phyloP scores from a whole-genome alignment of 2,797 vertebrate genomes.

The Neosilurus mollespiculum region DNA sequence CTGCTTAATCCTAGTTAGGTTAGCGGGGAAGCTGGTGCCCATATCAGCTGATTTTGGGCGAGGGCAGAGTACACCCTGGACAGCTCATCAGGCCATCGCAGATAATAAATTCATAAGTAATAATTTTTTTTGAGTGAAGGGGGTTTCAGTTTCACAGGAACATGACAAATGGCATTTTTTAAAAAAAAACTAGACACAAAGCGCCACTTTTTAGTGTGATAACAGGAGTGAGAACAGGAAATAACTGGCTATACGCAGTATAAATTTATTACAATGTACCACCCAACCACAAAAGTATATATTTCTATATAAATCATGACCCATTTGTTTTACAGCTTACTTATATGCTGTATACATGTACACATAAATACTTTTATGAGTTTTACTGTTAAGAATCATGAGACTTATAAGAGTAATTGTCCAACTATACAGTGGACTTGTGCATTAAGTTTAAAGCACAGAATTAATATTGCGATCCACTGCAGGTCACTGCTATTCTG shows the following conservation, averaged over 20 bases:
- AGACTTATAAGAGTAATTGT: not conserved
- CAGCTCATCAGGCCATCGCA: too few relatives aligned
- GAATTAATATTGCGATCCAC: not conserved
- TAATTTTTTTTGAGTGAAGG: not conserved
- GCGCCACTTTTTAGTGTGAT: not conserved
- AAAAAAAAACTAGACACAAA: not conserved
- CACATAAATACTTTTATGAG: slow-evolving; percentile 1
- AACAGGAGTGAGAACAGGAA: not conserved
- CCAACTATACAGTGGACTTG: not conserved
- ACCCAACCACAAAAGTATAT: too few relatives aligned
- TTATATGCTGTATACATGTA: not conserved
- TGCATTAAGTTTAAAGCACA: not conserved
- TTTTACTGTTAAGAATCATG: slow-evolving; percentile 1
- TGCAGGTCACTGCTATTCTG: slow-evolving; percentile 13
- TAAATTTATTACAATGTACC: too few relatives aligned
- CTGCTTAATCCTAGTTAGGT: too few relatives aligned
- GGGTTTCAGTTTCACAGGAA: not conserved
- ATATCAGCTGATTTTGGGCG: too few relatives aligned
- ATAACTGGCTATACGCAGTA: not conserved
- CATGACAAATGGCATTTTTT: too few relatives aligned
- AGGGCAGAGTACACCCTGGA: too few relatives aligned
- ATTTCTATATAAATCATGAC: too few relatives aligned
- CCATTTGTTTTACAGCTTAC: not conserved
- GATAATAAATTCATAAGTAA: too few relatives aligned
- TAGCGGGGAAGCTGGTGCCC: too few relatives aligned